These are phyloP conservation scores for Porites lobata DNA, from an alignment of 92 coral and sea anemone genomes.

Conservation along the genomic window DNA sequence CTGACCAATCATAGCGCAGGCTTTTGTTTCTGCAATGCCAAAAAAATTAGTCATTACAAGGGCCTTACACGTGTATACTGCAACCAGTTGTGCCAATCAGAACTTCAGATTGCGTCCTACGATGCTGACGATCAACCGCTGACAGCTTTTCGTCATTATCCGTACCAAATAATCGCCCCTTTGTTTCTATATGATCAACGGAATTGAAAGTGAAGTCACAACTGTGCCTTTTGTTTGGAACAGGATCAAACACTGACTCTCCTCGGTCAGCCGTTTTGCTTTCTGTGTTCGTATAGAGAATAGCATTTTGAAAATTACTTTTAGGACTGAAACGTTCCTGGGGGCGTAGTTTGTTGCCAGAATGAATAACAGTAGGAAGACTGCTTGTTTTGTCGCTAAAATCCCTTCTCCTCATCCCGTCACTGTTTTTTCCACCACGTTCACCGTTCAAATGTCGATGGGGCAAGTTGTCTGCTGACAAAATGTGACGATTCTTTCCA, in stretches of 20 bases:
- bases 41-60: not conserved
- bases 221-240: conserved; percentile 36
- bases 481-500: not conserved
- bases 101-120: conserved; percentile 43
- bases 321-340: not conserved
- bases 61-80: conserved; percentile 27
- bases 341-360: not conserved
- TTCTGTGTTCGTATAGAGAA: not conserved
- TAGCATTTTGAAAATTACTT: not conserved
- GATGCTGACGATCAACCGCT: conserved; percentile 13
- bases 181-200: not conserved
- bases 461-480: conserved; percentile 45
- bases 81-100: conserved; percentile 14
- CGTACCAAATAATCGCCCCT: not conserved
- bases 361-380: conserved; percentile 39
- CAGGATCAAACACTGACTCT: not conserved
- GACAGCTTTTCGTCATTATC: conserved; percentile 14
- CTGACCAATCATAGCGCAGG: not conserved
- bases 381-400: conserved; percentile 4
- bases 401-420: not conserved
- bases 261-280: not conserved
- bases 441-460: not conserved
- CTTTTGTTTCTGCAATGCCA: not conserved
- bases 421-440: not conserved
- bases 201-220: conserved; percentile 26